Conservation (phyloP, 2,797 vertebrate genomes). For the Esox masquinongy region DNA sequence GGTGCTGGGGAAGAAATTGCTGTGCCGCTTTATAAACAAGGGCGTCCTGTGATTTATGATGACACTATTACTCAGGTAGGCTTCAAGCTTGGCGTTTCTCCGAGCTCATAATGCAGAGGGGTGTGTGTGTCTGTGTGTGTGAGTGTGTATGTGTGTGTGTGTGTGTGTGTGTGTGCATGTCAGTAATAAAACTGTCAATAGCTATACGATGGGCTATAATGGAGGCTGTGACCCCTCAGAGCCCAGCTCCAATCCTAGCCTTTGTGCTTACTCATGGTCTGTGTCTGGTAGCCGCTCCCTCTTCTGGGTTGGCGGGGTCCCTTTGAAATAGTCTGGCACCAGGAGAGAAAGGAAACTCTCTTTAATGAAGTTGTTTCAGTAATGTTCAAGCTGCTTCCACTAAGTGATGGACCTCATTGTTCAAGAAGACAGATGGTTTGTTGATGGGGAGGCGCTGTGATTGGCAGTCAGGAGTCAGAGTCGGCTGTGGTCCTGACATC, state of each 20-base stretch:
- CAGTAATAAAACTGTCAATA: conserved; percentile 35
- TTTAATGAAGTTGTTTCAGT: conserved; percentile 30
- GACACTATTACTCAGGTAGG: neutral
- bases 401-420: neutral
- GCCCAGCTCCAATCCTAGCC: conserved; percentile 11
- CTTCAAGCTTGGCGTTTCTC: neutral
- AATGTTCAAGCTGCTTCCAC: conserved; percentile 9
- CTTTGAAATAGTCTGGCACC: conserved; percentile 26
- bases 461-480: neutral
- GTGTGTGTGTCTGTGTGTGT: neutral
- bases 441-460: conserved; percentile 1
- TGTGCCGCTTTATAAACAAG: neutral
- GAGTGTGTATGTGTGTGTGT: too few species aligned
- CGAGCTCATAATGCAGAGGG: neutral
- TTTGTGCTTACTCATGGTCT: conserved; percentile 18
- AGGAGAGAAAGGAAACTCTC: conserved; percentile 9
- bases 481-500: neutral
- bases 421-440: neutral
- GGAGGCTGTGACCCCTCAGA: conserved; percentile 13
- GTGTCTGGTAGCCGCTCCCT: conserved; percentile 10
- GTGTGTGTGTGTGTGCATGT: neutral
- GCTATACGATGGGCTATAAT: conserved; percentile 34
- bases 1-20: neutral
- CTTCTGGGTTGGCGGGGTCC: neutral
- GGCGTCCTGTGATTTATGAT: neutral